Evolutionary conservation across 1,140 invertebrate genomes (phyloP), one percentile per base, ranked within the genome.

Genomic region (honey bee (Apis mellifera)): DNA sequence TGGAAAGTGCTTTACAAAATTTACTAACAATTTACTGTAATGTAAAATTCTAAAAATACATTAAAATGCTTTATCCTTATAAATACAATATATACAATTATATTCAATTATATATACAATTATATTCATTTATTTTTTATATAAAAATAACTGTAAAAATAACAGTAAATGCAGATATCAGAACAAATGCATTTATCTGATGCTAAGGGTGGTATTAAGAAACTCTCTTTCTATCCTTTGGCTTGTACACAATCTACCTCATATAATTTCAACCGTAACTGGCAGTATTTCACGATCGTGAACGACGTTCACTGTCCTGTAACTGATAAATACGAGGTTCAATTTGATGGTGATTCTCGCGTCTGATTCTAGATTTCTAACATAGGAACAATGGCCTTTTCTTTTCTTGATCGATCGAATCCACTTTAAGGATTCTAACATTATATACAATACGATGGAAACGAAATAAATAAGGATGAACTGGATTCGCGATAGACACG

Each of bases 281-380:
- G 32, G 32, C 57, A 79, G 64, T 87, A 87, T 87, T 86, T 87
- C 82, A 84, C 85, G 73, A 87, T 87, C 78, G 62, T 64, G 55
- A 42, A 66, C 76, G 84, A 83, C 87, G 62, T 88, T 89, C 78
- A 78, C 23, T 84, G 55, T 68, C 26, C 52, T 68, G 70, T 88
- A 83, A 84, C 71, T 84, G 84, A 84, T 82, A 89, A 82, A 84
- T 87, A 85, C 76, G 82, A 81, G 68, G 26, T 83, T 48, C 74
- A 82, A 88, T 86, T 84, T 83, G 17, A 78, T 48, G 32, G 17
- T 23, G 62, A 82, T 84, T 77, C 75, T 71, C 77, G 57, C 60
- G 52, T 48, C 23, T 26, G 62, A 81, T 75, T 52, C 42, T 23
- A n/a, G 21, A 26, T 19, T 19, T 19, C n/a, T 17, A 23, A 19